Base-by-base conservation (phyloP, 2,888 invertebrate species). In the Synergus laeviventris region DNA sequence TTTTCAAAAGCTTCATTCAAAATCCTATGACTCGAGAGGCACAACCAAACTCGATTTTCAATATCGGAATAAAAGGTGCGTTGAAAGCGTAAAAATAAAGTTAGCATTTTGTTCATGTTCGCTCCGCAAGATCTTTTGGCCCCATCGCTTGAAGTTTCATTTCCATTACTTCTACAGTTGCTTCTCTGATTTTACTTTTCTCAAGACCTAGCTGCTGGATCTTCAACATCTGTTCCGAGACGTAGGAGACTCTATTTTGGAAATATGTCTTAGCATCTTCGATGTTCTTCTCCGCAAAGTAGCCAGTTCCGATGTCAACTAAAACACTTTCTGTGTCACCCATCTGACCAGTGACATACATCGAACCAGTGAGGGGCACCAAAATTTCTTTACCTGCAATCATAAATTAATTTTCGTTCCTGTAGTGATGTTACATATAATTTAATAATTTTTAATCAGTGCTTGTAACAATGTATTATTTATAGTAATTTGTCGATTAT, bases 231-330 rank as follows among this genome's bases (percentile, higher is more conserved):
- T 99, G 98, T 88, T 97, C 96, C 0, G 96, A 96, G 0, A 99
- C 95, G 92, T 96, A 98, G 81, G 95, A 94, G 0, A 97, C 95
- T 92, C 97, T 97, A 74, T 98, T 93, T 89, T 96, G 96, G 89
- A 99, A 99, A 88, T 98, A 99, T 86, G 97, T 97, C 90, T 96
- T 96, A 1, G 97, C 97, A 78, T 95, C 94, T 31, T 94, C 94
- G 79, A 96, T 93, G 86, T 95, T 94, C 95, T 98, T 98, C 91
- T 98, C 96, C 24, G 96, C 96, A 92, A 96, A 99, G 91, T 99
- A 99, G 81, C 99, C 98, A 74, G 99, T 99, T 74, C 99, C 99
- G 88, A 99, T 95, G 91, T 99, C 99, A 83, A 99, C 96, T 42
- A 99, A 93, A 74, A 98, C 97, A 90, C 95, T 95, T 75, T 97